Evolutionary conservation across 2,797 vertebrate species (phyloP), one percentile per base, ranked within the genome.

Genomic region (Erethizon dorsatum): DNA sequence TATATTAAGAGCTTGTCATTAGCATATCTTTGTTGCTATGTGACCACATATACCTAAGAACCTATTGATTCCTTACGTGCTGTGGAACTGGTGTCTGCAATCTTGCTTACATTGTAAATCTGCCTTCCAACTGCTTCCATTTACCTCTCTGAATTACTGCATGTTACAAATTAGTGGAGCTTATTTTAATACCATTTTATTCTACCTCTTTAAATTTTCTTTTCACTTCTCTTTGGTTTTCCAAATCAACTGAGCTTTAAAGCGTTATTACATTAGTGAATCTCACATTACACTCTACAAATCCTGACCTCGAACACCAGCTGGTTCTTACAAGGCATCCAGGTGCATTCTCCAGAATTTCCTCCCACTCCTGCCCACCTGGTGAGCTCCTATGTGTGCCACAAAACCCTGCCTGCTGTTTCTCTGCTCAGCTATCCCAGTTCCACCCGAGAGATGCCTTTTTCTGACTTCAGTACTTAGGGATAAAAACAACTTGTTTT

Each of bases 1-100:
- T 63, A 77, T 13, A 20, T 80, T 87, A 93, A 94, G 91, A 67
- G 56, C 26, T 71, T 65, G 67, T 59, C 96, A 67, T 94, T 96
- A 90, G 69, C 91, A 63, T 78, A 33, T 47, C 94, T 67, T 63
- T 13, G 93, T 86, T 73, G 89, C 96, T 83, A 26, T 67, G 93
- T 93, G 95, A 93, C 79, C 61, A 1, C 1, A 41, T 1, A 24
- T 63, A 63, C 50, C 59, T 83, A 73, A 80, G 84, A 88, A 52
- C n/a, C 83, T 73, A 0, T 52, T 18, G 85, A 33, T 50, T 20
- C 47, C 20, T n/a, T 79, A 0, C 18, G 31, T 14, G 28, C 15
- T 41, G 63, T 86, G 22, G 65, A 86, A 52, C 26, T 1, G 63
- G 73, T 15, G 1, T 52, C 45, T 90, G n/a, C n/a, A 1, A 0